These are phyloP conservation scores for Electrona antarctica DNA, from an alignment of 2,113 vertebrate genomes.

Conservation along the genomic window DNA sequence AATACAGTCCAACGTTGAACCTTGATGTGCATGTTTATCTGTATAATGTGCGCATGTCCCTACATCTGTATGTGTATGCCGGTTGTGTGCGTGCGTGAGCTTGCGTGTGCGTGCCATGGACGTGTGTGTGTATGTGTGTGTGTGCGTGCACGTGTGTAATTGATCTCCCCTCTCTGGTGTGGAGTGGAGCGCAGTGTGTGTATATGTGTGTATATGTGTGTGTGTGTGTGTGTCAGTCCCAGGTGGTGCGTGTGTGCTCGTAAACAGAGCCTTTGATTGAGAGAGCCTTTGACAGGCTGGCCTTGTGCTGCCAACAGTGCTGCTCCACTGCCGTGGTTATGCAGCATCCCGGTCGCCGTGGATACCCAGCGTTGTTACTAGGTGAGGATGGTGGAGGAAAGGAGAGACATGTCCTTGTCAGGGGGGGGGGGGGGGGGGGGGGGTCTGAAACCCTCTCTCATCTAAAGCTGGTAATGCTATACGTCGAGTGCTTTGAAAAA, in stretches of 20 bases:
- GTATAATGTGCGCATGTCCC: background rate
- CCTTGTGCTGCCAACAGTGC: constrained; percentile 58
- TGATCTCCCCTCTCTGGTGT: constrained; percentile 46
- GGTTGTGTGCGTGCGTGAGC: background rate
- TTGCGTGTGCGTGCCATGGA: constrained; percentile 15
- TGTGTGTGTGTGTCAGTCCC: constrained; percentile 59
- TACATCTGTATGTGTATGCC: background rate
- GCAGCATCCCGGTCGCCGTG: constrained; percentile 28
- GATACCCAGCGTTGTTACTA: constrained; percentile 2
- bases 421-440: no score
- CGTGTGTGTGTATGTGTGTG: constrained; percentile 22
- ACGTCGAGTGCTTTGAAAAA: no score
- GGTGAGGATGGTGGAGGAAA: no score
- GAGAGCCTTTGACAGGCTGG: constrained; percentile 59
- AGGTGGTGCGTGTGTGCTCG: constrained; percentile 60
- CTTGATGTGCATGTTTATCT: no score
- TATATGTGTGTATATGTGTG: constrained; percentile 34
- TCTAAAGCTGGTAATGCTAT: no score
- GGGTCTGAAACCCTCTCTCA: background rate
- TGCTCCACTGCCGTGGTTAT: constrained; percentile 56
- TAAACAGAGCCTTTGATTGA: constrained; percentile 71
- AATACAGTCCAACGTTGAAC: no score
- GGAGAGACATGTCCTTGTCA: no score
- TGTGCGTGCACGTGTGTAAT: constrained; percentile 34
- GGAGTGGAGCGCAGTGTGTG: constrained; percentile 26